phyloP scores from a whole-genome alignment of 1,140 invertebrate species.

The Neuroterus valhalla region DNA sequence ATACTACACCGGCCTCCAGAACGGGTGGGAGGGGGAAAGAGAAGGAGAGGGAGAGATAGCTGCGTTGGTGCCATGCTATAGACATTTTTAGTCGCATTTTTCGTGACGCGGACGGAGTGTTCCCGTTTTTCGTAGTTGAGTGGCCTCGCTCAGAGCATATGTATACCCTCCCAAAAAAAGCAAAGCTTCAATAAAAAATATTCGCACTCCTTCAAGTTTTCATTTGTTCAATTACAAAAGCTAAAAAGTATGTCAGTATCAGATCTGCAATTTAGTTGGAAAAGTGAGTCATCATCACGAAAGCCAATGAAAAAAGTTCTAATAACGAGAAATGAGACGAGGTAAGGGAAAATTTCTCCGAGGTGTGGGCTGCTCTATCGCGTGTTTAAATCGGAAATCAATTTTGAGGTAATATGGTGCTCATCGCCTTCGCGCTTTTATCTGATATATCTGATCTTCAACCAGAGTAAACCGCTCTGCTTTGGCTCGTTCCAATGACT shows the following conservation, averaged over 20 bases:
- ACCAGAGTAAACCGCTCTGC: slow-evolving; percentile 56
- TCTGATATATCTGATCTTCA: slow-evolving; percentile 55
- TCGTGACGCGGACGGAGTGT: no score
- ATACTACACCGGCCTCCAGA: no score
- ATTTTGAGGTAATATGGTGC: slow-evolving; percentile 72
- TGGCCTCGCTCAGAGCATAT: no score
- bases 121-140: no score
- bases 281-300: slow-evolving; percentile 14
- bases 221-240: neutral
- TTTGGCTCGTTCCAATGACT: slow-evolving; percentile 52
- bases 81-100: no score
- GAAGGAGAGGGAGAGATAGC: no score
- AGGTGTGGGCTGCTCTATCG: slow-evolving; percentile 63
- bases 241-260: slow-evolving; percentile 8
- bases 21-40: no score
- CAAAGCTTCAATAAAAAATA: no score
- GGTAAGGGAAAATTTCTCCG: slow-evolving; percentile 17
- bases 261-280: neutral
- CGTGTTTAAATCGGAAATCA: slow-evolving; percentile 72
- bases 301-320: slow-evolving; percentile 41
- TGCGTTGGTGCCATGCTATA: no score
- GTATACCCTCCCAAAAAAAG: no score
- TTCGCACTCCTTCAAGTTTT: no score
- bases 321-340: slow-evolving; percentile 50
- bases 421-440: slow-evolving; percentile 61